These are phyloP conservation scores for Passer domesticus DNA, from an alignment of 2,113 vertebrate genomes.

Conservation along the genomic window DNA sequence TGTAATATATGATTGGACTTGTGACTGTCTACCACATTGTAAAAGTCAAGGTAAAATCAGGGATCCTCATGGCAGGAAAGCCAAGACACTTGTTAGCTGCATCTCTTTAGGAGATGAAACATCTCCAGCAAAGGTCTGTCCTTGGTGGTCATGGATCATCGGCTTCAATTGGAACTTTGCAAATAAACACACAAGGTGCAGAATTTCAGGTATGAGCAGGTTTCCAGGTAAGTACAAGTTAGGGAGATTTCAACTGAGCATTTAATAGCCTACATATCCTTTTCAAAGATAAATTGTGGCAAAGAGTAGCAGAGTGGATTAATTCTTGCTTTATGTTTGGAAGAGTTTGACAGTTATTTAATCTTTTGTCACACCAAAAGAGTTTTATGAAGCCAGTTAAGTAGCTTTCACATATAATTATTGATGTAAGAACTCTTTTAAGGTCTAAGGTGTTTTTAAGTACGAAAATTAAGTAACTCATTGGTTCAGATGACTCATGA, in stretches of 20 bases:
- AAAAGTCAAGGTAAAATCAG: neutral
- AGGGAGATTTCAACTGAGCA: neutral
- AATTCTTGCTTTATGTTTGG: neutral
- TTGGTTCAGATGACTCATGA: neutral
- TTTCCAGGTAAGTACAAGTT: neutral
- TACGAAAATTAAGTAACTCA: neutral
- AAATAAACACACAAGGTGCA: neutral
- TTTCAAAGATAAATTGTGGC: neutral
- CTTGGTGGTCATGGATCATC: neutral
- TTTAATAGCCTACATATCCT: neutral
- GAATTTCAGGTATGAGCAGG: neutral
- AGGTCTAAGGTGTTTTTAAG: neutral
- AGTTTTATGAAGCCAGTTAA: neutral
- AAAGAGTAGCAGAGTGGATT: neutral
- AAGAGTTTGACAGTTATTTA: neutral
- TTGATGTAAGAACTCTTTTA: neutral
- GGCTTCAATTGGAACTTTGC: neutral
- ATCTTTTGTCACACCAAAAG: neutral
- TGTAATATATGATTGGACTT: neutral
- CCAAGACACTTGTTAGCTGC: neutral
- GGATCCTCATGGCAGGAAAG: neutral
- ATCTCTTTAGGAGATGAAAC: neutral
- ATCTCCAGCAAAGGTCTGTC: neutral
- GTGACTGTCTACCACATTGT: accelerated
- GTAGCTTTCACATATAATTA: neutral